phyloP scores from a whole-genome alignment of 1,140 invertebrate species.

The Neodiprion virginianus region DNA sequence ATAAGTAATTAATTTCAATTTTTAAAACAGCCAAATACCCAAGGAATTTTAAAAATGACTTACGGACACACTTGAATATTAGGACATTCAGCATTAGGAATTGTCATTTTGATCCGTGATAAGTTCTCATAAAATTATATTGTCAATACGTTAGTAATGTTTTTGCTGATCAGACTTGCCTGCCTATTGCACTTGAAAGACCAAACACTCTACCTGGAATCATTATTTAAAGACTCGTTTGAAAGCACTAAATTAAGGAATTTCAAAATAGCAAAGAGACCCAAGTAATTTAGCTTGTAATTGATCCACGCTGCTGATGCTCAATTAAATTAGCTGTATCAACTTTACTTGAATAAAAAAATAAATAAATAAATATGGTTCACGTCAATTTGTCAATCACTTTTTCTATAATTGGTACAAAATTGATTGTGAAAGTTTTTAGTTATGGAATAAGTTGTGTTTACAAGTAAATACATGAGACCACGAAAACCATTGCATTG shows the following conservation, averaged over 20 bases:
- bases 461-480: background rate
- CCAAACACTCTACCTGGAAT: constrained; percentile 5
- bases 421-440: constrained; percentile 1
- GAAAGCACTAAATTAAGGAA: background rate
- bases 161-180: background rate
- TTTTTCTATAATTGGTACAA: background rate
- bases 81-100: background rate
- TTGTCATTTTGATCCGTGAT: background rate
- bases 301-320: background rate
- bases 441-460: background rate
- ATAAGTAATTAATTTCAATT: too few species aligned
- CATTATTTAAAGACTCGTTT: background rate
- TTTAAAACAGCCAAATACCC: too few species aligned
- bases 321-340: background rate
- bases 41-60: too few species aligned
- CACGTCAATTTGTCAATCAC: too few species aligned
- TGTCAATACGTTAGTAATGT: background rate
- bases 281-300: background rate
- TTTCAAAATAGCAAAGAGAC: background rate
- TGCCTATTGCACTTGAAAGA: background rate
- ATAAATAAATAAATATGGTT: too few species aligned
- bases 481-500: background rate
- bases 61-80: background rate
- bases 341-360: too few species aligned
- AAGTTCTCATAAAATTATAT: background rate